phyloP scores from a whole-genome alignment of 2,888 invertebrate genomes.

The Serripes groenlandicus region DNA sequence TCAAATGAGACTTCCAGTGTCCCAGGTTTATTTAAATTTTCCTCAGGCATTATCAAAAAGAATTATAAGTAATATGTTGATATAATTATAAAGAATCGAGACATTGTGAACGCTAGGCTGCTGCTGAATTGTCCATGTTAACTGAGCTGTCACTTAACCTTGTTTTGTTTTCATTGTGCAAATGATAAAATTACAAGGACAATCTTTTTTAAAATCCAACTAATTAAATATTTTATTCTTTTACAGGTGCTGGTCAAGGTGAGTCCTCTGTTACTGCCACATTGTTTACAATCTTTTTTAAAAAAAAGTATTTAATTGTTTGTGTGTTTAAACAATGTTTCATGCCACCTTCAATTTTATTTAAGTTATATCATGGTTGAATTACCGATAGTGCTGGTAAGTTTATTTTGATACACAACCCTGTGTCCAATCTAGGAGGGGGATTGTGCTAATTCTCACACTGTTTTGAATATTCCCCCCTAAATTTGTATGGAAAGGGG shows the following conservation, averaged over 20 bases:
- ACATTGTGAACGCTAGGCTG: background rate
- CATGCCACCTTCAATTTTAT: background rate
- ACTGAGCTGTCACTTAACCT: background rate
- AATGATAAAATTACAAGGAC: no score
- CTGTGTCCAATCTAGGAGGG: background rate
- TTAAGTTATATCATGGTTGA: background rate
- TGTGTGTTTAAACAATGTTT: background rate
- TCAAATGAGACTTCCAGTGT: background rate
- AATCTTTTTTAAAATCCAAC: no score
- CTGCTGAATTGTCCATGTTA: background rate
- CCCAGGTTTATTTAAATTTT: background rate
- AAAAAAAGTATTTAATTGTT: no score
- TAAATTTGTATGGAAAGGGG: no score
- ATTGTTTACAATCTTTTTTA: no score
- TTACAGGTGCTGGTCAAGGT: slow-evolving; percentile 84
- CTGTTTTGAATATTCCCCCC: no score
- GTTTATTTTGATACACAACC: background rate
- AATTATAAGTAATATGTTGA: background rate
- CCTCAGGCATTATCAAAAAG: background rate
- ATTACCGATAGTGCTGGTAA: background rate
- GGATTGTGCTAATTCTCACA: no score
- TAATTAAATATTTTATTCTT: slow-evolving; percentile 52
- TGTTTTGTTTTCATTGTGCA: background rate
- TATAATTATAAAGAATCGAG: background rate
- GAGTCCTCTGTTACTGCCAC: no score